Evolutionary conservation across 2,888 invertebrate species (phyloP), one percentile per base, ranked within the genome.

Genomic region (Polydrusus cervinus): DNA sequence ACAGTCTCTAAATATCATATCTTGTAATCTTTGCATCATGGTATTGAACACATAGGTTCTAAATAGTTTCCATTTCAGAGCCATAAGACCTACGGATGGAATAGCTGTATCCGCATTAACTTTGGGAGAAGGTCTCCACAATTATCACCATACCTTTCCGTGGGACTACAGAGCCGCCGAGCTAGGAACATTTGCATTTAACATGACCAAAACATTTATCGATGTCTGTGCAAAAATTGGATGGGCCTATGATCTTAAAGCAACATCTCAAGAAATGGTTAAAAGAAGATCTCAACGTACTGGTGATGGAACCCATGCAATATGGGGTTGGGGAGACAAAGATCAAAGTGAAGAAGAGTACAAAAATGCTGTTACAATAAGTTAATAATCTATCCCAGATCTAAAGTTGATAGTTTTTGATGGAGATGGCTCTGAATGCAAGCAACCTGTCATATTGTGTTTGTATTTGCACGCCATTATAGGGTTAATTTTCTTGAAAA

Each of bases 231-330:
- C 95, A 11, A 92, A 91, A 85, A 88, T 97, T 79, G 97, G 97
- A 18, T 94, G 93, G 92, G 96, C 95, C 0, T 96, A 96, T 84
- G 96, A 97, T 86, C 86, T 96, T 80, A 96, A 95, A 86, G 93
- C 93, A 0, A 95, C 94, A 0, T 92, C 94, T 0, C 84, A 89
- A 10, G 92, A 93, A 65, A 92, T 93, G 80, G 90, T 95, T 9
- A 88, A 90, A 82, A 91, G 90, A 82, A 88, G 95, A 18, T 93
- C 93, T 0, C 86, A 90, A 82, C 90, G 81, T 49, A 82, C 82
- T 3, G 82, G 82, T 8, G 82, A 82, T 66, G 81, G 81, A 6
- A 20, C 2, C 11, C 81, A 80, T 82, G 89, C 91, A 47, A 87
- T 93, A 3, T 95, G 95, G 95, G 95, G 95, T 0, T 93, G 93